Percentiles rank a stretch among this genome's conserved stretches.
These are phyloP conservation scores for Lophochroa leadbeateri DNA, from an alignment of 2,113 vertebrate genomes.

Conservation along the genomic window DNA sequence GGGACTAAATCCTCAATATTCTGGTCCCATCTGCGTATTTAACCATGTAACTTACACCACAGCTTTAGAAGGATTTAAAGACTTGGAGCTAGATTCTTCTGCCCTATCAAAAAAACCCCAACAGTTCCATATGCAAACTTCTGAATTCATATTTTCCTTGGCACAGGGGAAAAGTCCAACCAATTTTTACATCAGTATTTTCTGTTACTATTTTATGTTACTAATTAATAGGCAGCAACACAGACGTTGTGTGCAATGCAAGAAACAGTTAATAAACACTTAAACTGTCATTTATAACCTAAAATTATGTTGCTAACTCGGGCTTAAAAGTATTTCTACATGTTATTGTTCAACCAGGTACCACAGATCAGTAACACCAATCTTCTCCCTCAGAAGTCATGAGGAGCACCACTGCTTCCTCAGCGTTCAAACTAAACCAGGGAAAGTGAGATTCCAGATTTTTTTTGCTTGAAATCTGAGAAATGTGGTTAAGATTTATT, in stretches of 20 bases:
- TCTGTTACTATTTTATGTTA: background rate
- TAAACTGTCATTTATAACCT: background rate
- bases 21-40: background rate
- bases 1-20: background rate
- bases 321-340: background rate
- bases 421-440: background rate
- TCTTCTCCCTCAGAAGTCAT: background rate
- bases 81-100: background rate
- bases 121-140: background rate
- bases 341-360: background rate
- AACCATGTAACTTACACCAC: background rate
- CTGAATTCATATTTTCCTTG: background rate
- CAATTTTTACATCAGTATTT: background rate
- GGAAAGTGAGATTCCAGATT: accelerated
- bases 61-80: background rate
- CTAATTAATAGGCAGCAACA: background rate
- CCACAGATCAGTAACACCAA: background rate
- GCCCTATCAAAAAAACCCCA: background rate
- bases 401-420: background rate
- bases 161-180: background rate
- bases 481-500: background rate
- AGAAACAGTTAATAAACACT: background rate
- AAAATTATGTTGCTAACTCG: background rate
- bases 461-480: background rate
- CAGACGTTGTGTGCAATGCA: background rate